Conservation (phyloP, 2,888 invertebrate species). For the Ptilodon capucinus region DNA sequence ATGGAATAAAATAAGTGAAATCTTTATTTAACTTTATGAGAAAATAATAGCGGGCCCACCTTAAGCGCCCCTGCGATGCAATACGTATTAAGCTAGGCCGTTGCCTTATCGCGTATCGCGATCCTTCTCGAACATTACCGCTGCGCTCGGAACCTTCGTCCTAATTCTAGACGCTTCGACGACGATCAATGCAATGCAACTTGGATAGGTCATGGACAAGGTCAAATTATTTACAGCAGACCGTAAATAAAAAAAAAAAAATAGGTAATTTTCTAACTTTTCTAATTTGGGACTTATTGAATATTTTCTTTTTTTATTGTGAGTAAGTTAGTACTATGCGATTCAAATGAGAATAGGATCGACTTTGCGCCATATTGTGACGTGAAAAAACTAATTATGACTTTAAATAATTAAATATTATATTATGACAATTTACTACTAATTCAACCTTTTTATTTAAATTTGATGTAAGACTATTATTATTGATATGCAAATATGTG, state of each 20-base stretch:
- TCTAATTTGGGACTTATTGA: no score
- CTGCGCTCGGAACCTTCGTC: background rate
- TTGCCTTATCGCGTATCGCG: slow-evolving; percentile 4
- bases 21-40: background rate
- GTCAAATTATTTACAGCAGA: slow-evolving; percentile 5
- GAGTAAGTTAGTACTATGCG: no score
- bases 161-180: background rate
- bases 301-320: no score
- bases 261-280: background rate
- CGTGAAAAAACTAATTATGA: no score
- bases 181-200: slow-evolving; percentile 2
- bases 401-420: no score
- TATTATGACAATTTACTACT: no score
- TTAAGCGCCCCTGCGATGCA: background rate
- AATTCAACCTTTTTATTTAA: no score
- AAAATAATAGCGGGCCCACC: slow-evolving; percentile 3
- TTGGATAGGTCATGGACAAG: slow-evolving; percentile 31
- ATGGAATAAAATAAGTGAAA: no score
- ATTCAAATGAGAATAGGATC: no score
- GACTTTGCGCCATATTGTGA: no score
- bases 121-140: slow-evolving; percentile 23
- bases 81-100: background rate
- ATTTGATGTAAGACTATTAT: no score
- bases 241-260: background rate
- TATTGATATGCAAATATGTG: no score